These are phyloP conservation scores for Athrips mouffetella DNA, from an alignment of 2,888 invertebrate genomes.

Conservation along the genomic window DNA sequence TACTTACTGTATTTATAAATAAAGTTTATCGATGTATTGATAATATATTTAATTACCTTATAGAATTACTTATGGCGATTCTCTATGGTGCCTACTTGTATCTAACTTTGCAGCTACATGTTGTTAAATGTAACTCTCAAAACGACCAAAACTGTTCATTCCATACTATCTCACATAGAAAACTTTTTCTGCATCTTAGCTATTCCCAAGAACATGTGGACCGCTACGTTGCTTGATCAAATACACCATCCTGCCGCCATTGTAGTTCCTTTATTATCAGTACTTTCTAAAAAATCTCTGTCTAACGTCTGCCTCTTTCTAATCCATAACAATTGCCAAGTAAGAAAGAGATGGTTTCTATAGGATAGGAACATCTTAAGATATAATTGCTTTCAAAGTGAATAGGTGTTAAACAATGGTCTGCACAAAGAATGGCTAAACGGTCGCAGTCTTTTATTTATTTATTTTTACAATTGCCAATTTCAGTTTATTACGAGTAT, in stretches of 20 bases:
- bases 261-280: conserved; percentile 68
- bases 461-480: conserved; percentile 35
- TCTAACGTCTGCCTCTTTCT: conserved; percentile 51
- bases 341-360: conserved; percentile 36
- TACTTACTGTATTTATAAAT: no score
- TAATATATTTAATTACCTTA: no score
- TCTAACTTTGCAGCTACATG: no score
- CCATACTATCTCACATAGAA: conserved; percentile 42
- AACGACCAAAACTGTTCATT: conserved; percentile 46
- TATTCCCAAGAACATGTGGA: conserved; percentile 76
- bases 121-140: no score
- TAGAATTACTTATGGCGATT: no score
- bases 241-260: conserved; percentile 74
- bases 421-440: conserved; percentile 44
- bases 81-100: no score
- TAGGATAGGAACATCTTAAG: conserved; percentile 43
- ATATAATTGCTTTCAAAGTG: conserved; percentile 65
- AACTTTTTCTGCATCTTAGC: conserved; percentile 72
- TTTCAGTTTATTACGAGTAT: conserved; percentile 31
- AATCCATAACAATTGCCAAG: conserved; percentile 18
- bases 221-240: conserved; percentile 76
- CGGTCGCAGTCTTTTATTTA: conserved; percentile 34
- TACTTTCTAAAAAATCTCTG: conserved; percentile 60
- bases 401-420: conserved; percentile 64
- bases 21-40: no score